Percentiles rank a stretch among this genome's conserved stretches.
Evolutionary conservation across 2,888 invertebrate genomes (phyloP).

Genomic region (Zaprionus obscuricornis): DNA sequence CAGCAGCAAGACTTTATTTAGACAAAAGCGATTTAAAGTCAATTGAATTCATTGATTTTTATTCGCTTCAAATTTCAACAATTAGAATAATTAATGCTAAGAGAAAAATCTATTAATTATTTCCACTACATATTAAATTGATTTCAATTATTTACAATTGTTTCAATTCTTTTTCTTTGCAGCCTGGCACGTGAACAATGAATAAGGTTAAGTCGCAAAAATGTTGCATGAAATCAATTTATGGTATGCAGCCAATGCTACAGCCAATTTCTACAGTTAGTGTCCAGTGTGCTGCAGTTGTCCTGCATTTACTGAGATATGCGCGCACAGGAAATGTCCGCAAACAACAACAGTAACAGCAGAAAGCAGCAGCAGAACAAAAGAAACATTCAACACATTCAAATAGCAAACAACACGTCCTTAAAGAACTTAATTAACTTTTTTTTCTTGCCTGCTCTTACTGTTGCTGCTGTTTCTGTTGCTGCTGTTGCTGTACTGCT

Average conservation of each 20-base stretch:
- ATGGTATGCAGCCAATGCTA: constrained; percentile 30
- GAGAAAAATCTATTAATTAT: too few relatives aligned
- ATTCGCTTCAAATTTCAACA: constrained; percentile 18
- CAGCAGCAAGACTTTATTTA: constrained; percentile 29
- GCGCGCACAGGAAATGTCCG: too few relatives aligned
- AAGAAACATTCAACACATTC: constrained; percentile 28
- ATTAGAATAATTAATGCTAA: constrained; percentile 10
- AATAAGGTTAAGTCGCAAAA: too few relatives aligned
- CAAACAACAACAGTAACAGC: constrained; percentile 26
- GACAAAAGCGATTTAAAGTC: constrained; percentile 38
- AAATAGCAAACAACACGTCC: constrained; percentile 53
- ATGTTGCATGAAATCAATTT: constrained; percentile 65
- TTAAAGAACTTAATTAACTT: constrained; percentile 77
- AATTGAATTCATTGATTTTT: constrained; percentile 28
- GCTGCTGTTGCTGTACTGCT: constrained; percentile 10
- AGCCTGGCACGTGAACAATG: too few relatives aligned
- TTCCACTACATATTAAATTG: not conserved
- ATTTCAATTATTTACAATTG: too few relatives aligned
- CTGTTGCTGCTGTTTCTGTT: constrained; percentile 8
- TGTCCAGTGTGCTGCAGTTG: not conserved
- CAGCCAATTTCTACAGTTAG: not conserved
- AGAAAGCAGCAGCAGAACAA: constrained; percentile 8
- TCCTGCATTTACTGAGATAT: constrained; percentile 38
- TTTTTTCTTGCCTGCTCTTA: constrained; percentile 15
- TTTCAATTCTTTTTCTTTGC: too few relatives aligned